Conservation (phyloP, 2,797 vertebrate species). For the Dicrostonyx torquatus region DNA sequence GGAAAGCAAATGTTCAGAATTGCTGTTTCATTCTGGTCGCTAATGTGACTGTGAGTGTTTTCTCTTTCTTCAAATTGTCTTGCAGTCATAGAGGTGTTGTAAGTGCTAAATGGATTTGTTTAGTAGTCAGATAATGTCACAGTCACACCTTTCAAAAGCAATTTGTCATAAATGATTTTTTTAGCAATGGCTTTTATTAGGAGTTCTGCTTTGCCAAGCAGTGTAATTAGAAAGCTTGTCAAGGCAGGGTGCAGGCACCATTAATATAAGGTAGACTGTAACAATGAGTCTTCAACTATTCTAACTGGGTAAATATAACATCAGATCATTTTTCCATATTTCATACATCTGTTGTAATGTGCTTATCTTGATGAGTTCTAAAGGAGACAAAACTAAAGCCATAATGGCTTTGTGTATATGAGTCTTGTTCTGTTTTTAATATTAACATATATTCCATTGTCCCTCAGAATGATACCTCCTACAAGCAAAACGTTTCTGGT, state of each 20-base stretch:
- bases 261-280: background rate
- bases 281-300: slow-evolving; percentile 39
- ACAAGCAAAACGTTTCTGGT: slow-evolving; percentile 98
- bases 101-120: slow-evolving; percentile 81
- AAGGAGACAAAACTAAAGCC: slow-evolving; percentile 37
- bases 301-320: slow-evolving; percentile 23
- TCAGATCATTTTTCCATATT: slow-evolving; percentile 47
- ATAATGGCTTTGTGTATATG: background rate
- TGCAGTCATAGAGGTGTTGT: slow-evolving; percentile 56
- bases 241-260: background rate
- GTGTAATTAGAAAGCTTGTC: slow-evolving; percentile 54
- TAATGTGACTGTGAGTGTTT: slow-evolving; percentile 51
- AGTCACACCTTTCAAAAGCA: slow-evolving; percentile 76
- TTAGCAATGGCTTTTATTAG: slow-evolving; percentile 54
- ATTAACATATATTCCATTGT: slow-evolving; percentile 80
- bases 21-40: background rate
- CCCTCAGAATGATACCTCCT: slow-evolving; percentile 96
- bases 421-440: background rate
- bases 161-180: slow-evolving; percentile 79
- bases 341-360: slow-evolving; percentile 45
- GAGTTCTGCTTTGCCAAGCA: slow-evolving; percentile 48
- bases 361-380: slow-evolving; percentile 55
- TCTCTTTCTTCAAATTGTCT: slow-evolving; percentile 46
- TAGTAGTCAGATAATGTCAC: slow-evolving; percentile 66
- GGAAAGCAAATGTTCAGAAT: background rate